Evolutionary conservation across 2,797 vertebrate genomes (phyloP).

Genomic region (Eulemur coronatus): DNA sequence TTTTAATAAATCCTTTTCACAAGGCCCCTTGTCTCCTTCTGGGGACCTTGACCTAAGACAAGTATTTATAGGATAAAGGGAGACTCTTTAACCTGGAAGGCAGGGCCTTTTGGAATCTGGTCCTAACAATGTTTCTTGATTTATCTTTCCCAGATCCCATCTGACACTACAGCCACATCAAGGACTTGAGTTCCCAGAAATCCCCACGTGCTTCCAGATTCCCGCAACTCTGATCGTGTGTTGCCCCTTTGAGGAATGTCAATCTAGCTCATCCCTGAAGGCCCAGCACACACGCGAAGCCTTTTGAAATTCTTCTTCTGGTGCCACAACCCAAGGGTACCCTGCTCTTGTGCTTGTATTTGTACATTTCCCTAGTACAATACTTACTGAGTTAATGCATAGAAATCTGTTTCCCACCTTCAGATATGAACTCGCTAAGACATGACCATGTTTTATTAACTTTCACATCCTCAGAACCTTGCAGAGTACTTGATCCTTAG

Average conservation of each 20-base stretch:
- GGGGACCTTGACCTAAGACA: neutral
- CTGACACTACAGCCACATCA: neutral
- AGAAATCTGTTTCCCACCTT: slow-evolving; percentile 26
- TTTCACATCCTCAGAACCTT: neutral
- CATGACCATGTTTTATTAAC: neutral
- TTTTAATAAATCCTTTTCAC: slow-evolving; percentile 20
- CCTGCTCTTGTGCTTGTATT: slow-evolving; percentile 21
- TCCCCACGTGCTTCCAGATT: neutral
- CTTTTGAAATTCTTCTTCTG: slow-evolving; percentile 6
- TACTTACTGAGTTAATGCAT: neutral
- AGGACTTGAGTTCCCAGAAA: slow-evolving; percentile 11
- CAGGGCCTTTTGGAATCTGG: slow-evolving; percentile 20
- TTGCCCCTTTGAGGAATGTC: neutral
- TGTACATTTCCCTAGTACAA: slow-evolving; percentile 3
- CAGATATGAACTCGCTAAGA: neutral
- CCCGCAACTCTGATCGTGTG: neutral
- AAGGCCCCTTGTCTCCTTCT: slow-evolving; percentile 16
- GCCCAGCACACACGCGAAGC: neutral
- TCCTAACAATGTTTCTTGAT: neutral
- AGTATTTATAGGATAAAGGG: neutral
- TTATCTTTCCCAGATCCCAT: neutral
- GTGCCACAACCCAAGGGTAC: neutral
- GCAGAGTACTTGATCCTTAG: neutral
- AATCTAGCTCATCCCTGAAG: neutral
- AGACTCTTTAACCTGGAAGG: slow-evolving; percentile 44